Evolutionary conservation across 2,797 vertebrate genomes (phyloP).

Genomic region (Chloroceryle amazona): DNA sequence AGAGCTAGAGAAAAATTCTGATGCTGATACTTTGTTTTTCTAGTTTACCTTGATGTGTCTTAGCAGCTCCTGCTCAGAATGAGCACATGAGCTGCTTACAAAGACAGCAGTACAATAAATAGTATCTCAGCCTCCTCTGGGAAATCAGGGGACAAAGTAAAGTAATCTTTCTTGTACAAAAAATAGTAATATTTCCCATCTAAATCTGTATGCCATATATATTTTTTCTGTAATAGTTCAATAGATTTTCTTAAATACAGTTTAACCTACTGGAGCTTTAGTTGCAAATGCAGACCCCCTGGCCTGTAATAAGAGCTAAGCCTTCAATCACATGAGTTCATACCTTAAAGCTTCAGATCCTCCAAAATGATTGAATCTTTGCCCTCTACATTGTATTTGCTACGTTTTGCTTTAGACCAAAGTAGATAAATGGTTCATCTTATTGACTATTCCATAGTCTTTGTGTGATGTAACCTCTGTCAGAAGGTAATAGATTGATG

Average conservation of each 20-base stretch:
- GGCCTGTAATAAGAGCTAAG: background rate
- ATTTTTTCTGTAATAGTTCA: background rate
- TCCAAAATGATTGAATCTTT: background rate
- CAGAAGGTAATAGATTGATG: slow-evolving; percentile 32
- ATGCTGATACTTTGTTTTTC: background rate
- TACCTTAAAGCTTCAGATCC: background rate
- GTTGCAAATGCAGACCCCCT: background rate
- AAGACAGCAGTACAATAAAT: background rate
- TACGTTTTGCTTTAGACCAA: slow-evolving; percentile 2
- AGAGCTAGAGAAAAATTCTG: background rate
- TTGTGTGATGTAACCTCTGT: slow-evolving; percentile 54
- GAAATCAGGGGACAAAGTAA: background rate
- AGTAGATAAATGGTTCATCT: slow-evolving; percentile 48
- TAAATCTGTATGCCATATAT: background rate
- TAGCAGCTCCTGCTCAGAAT: background rate
- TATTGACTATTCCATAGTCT: slow-evolving; percentile 7
- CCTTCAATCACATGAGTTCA: background rate
- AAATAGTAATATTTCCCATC: background rate
- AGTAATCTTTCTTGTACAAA: background rate
- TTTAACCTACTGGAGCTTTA: background rate
- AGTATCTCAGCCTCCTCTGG: background rate
- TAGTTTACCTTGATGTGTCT: background rate
- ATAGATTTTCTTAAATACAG: background rate
- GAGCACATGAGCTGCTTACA: background rate
- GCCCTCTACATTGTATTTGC: background rate